These are phyloP conservation scores for Pomatorhinus ruficollis DNA, from an alignment of 2,113 vertebrate species.

Conservation along the genomic window DNA sequence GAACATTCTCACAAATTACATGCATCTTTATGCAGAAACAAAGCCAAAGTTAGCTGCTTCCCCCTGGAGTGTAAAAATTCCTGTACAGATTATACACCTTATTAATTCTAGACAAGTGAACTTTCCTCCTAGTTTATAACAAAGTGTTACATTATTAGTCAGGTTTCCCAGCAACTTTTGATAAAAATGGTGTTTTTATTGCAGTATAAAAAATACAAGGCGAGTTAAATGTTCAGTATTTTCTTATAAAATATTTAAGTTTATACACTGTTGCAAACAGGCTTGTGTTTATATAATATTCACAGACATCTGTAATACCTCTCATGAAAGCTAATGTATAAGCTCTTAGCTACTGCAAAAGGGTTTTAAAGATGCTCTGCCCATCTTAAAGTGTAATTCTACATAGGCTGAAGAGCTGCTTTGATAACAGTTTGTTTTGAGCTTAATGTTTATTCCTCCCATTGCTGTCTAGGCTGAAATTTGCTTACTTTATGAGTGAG, in stretches of 20 bases:
- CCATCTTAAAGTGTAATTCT: conserved; percentile 45
- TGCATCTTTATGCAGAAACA: not conserved
- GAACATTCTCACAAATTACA: not conserved
- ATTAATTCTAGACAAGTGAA: conserved; percentile 39
- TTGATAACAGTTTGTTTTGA: conserved; percentile 45
- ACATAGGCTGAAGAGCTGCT: conserved; percentile 31
- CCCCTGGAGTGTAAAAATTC: not conserved
- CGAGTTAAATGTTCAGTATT: conserved; percentile 59
- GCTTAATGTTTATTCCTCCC: conserved; percentile 56
- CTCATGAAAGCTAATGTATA: conserved; percentile 61
- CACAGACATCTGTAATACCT: conserved; percentile 65
- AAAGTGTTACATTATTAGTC: conserved; percentile 28
- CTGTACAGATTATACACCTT: not conserved
- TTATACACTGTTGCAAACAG: conserved; percentile 67
- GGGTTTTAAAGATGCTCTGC: conserved; percentile 49
- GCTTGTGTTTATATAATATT: conserved; percentile 64
- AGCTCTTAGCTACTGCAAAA: conserved; percentile 62
- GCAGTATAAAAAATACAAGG: conserved; percentile 57
- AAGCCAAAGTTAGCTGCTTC: not conserved
- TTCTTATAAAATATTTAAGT: conserved; percentile 73
- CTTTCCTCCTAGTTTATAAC: conserved; percentile 2
- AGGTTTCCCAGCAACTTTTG: conserved; percentile 23
- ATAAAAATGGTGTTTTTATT: conserved; percentile 55
- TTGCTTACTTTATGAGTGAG: conserved; percentile 23
- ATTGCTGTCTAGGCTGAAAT: conserved; percentile 30